phyloP scores from a whole-genome alignment of 2,797 vertebrate genomes.

The Sebastes steindachneri region DNA sequence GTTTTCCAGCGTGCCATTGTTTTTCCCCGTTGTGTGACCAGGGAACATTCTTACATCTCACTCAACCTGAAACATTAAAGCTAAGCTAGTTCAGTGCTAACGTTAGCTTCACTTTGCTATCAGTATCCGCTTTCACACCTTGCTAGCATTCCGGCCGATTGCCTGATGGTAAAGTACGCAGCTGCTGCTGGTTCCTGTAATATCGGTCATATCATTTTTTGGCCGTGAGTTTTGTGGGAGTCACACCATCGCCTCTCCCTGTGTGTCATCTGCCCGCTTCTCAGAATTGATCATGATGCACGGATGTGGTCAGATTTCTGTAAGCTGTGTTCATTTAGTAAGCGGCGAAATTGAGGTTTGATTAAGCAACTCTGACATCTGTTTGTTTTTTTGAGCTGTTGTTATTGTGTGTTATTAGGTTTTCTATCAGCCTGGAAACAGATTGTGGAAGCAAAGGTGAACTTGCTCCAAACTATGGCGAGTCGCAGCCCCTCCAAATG shows the following conservation, averaged over 20 bases:
- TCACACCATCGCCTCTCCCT: constrained; percentile 33
- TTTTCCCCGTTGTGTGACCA: constrained; percentile 20
- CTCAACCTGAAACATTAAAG: constrained; percentile 46
- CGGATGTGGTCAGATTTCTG: constrained; percentile 27
- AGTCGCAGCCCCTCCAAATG: constrained; percentile 58
- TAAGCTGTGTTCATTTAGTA: neutral
- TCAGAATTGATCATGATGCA: constrained; percentile 53
- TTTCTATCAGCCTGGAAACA: neutral
- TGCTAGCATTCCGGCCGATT: constrained; percentile 13
- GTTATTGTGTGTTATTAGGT: neutral
- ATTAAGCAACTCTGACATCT: constrained; percentile 1
- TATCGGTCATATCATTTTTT: constrained; percentile 51
- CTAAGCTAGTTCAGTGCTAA: constrained; percentile 13
- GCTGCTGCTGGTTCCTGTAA: constrained; percentile 55
- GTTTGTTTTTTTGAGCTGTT: neutral
- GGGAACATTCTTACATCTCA: constrained; percentile 49
- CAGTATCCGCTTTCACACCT: constrained; percentile 53
- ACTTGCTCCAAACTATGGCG: constrained; percentile 44
- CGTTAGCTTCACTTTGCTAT: constrained; percentile 3
- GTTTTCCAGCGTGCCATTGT: constrained; percentile 5
- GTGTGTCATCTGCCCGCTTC: constrained; percentile 65
- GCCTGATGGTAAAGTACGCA: constrained; percentile 46
- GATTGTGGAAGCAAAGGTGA: neutral
- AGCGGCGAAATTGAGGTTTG: neutral
- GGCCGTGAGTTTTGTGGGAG: constrained; percentile 39